Evolutionary conservation across 2,888 invertebrate genomes (phyloP).

Genomic region (Patella caerulea): DNA sequence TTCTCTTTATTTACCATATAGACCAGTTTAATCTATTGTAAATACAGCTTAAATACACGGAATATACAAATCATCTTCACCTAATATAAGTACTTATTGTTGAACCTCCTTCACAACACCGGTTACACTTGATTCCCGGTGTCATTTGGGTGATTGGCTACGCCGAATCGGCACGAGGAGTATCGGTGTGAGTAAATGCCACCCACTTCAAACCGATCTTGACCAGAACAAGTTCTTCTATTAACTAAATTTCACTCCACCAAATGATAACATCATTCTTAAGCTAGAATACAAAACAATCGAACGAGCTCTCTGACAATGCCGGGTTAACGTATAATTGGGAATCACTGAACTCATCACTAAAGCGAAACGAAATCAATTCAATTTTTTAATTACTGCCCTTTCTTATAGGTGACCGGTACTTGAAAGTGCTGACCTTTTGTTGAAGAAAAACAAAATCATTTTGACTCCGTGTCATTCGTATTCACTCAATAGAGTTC

Average conservation of each 20-base stretch:
- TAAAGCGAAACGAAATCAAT: slow-evolving; percentile 12
- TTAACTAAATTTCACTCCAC: not conserved
- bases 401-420: not conserved
- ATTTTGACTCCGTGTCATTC: not conserved
- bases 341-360: slow-evolving; percentile 2
- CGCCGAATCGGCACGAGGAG: too few relatives aligned
- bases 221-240: not conserved
- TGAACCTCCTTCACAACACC: too few relatives aligned
- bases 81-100: too few relatives aligned
- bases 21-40: too few relatives aligned
- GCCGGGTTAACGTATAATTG: slow-evolving; percentile 1
- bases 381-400: slow-evolving; percentile 2
- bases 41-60: too few relatives aligned
- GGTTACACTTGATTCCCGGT: too few relatives aligned
- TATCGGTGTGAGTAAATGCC: not conserved
- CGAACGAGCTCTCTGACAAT: not conserved
- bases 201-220: not conserved
- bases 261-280: slow-evolving; percentile 9
- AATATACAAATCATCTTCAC: too few relatives aligned
- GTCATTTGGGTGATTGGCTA: too few relatives aligned
- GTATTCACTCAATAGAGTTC: not conserved
- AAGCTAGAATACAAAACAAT: not conserved
- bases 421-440: slow-evolving; percentile 1
- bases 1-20: too few relatives aligned
- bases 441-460: not conserved